These are phyloP conservation scores for Timema podura DNA, from an alignment of 2,888 invertebrate genomes.

Conservation along the genomic window DNA sequence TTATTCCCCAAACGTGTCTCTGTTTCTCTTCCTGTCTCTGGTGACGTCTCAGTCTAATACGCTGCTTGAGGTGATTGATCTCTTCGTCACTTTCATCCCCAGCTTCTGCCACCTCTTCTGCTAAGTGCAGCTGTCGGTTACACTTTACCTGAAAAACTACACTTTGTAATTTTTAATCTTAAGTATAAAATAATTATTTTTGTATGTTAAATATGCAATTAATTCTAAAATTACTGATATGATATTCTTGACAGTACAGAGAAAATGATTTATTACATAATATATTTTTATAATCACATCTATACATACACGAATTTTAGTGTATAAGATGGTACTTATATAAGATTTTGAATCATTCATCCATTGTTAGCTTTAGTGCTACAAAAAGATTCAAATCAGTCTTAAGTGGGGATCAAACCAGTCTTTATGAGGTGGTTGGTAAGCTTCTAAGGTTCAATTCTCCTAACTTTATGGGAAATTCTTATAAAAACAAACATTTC, in stretches of 20 bases:
- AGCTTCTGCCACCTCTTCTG: constrained; percentile 45
- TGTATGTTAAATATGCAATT: background rate
- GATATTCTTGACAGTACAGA: background rate
- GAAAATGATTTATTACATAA: background rate
- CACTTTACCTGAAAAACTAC: constrained; percentile 51
- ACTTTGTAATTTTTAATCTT: background rate
- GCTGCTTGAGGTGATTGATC: constrained; percentile 59
- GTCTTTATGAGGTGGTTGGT: no score
- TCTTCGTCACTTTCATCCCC: constrained; percentile 62
- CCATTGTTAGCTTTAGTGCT: no score
- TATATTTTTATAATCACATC: background rate
- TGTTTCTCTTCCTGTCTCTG: constrained; percentile 49
- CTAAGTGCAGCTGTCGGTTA: constrained; percentile 48
- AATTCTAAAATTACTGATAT: background rate
- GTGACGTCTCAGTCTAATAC: constrained; percentile 56
- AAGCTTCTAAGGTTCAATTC: no score
- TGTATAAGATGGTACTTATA: no score
- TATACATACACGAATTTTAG: no score
- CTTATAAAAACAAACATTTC: no score
- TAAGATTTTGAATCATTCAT: no score
- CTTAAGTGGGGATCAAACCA: no score
- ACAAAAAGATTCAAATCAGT: no score
- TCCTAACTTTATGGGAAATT: no score
- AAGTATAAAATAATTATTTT: background rate
- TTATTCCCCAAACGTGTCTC: constrained; percentile 37